These are phyloP conservation scores for Danaus chrysippus DNA, from an alignment of 2,888 invertebrate species.

Conservation along the genomic window DNA sequence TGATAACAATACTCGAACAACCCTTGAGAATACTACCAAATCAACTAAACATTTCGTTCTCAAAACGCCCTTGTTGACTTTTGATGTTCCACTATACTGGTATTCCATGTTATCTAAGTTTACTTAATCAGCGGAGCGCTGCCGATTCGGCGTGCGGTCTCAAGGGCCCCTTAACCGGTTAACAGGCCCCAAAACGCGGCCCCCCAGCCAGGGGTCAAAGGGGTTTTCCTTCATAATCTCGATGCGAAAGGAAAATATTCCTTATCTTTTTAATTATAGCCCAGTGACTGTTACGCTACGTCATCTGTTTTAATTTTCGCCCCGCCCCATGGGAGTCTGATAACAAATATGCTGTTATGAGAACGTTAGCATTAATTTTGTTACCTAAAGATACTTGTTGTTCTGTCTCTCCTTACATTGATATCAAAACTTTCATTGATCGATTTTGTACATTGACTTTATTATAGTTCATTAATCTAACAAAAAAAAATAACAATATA, in stretches of 20 bases:
- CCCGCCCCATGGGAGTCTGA: constrained; percentile 52
- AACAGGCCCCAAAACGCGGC: constrained; percentile 52
- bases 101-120: constrained; percentile 76
- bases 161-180: constrained; percentile 69
- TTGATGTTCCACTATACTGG: constrained; percentile 58
- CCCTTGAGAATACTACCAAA: constrained; percentile 73
- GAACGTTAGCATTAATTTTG: constrained; percentile 35
- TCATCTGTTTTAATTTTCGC: constrained; percentile 76
- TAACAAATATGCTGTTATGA: constrained; percentile 41
- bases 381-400: constrained; percentile 15
- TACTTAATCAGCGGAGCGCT: constrained; percentile 75
- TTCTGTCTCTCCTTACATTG: background rate
- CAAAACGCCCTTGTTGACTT: constrained; percentile 73
- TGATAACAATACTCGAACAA: constrained; percentile 64
- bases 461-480: too few species aligned
- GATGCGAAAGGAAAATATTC: constrained; percentile 66
- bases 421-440: background rate
- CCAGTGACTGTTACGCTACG: constrained; percentile 63
- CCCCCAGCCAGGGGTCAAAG: constrained; percentile 47
- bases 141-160: constrained; percentile 63
- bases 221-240: constrained; percentile 61
- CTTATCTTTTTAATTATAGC: constrained; percentile 79
- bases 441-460: background rate
- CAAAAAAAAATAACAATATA: too few species aligned
- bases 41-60: constrained; percentile 71